Base-by-base conservation (phyloP, 2,113 vertebrate species). In the Gallinago jamesoni region DNA sequence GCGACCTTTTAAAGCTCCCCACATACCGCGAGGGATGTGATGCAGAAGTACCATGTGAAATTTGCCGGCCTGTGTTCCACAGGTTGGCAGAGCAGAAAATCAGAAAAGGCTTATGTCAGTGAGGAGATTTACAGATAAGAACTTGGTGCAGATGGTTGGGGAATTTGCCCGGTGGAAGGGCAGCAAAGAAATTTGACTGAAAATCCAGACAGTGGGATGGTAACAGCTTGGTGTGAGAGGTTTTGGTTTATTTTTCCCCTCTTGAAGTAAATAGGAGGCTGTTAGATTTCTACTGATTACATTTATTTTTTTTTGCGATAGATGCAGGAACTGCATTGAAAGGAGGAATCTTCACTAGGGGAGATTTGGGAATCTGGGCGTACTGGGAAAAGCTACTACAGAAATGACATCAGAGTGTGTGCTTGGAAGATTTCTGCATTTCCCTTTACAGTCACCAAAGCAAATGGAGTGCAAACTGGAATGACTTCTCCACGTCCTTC, bases 381-480 rank as follows among this genome's bases (percentile, higher is more conserved):
- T 25, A 78, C 10, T 30, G 35, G 53, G 56, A 84, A 95, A 76
- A 80, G 23, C 31, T 41, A 27, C 43, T 73, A 11, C 53, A 88
- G 89, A 48, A 66, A 83, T 79, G 70, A 59, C 19, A 72, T 82
- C 53, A 64, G 37, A 50, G 16, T 9, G 11, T 77, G 56, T 85
- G 14, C n/a, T 45, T 1, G 0, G 59, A 43, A 90, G 31, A 53
- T 72, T 80, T 89, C 35, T 1, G 1, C 0, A 0, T 67, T 82
- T 88, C 56, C 72, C 67, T 70, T 74, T 25, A 62, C 18, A 14
- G 10, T 39, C 37, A 67, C 24, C 17, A 10, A 87, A 30, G 24
- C 2, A 4, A 87, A 76, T 15, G 12, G 52, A 82, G 11, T 15
- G 10, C 74, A 90, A 87, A 73, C 22, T 14, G 18, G 20, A 52